phyloP scores from a whole-genome alignment of 2,888 invertebrate genomes.

The Lycaena phlaeas region DNA sequence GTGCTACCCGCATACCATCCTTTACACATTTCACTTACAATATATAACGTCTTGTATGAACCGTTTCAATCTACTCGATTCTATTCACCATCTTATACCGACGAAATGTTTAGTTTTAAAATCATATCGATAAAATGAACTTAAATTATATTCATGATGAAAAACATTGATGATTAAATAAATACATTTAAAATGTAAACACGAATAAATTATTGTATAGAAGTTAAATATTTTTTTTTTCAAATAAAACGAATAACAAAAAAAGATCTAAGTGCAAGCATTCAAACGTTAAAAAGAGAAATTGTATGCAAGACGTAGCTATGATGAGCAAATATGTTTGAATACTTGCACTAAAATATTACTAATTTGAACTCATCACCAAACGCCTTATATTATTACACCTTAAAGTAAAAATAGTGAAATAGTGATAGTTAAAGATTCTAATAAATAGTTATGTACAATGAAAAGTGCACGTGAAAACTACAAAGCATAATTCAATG shows the following conservation, averaged over 20 bases:
- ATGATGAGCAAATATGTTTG: slow-evolving; percentile 14
- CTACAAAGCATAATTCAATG: slow-evolving; percentile 4
- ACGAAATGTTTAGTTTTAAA: too few relatives aligned
- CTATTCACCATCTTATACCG: slow-evolving; percentile 5
- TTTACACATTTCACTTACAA: slow-evolving; percentile 24
- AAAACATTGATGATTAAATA: background rate
- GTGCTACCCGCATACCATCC: slow-evolving; percentile 45
- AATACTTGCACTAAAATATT: slow-evolving; percentile 18
- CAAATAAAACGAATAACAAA: background rate
- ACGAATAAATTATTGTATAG: background rate
- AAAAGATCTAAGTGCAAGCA: slow-evolving; percentile 1
- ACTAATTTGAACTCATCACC: slow-evolving; percentile 24
- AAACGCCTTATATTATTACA: slow-evolving; percentile 32
- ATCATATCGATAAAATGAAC: slow-evolving; percentile 1
- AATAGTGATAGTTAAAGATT: slow-evolving; percentile 54
- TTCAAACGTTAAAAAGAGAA: background rate
- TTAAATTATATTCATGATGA: background rate
- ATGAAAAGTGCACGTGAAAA: slow-evolving; percentile 9
- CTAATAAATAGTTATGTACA: slow-evolving; percentile 44
- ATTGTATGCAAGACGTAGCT: too few relatives aligned
- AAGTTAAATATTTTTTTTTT: background rate
- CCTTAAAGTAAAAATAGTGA: slow-evolving; percentile 41
- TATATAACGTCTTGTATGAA: slow-evolving; percentile 33
- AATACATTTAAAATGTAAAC: background rate
- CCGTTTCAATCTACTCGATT: background rate